Evolutionary conservation across 2,797 vertebrate genomes (phyloP).

Genomic region (Periparus ater): DNA sequence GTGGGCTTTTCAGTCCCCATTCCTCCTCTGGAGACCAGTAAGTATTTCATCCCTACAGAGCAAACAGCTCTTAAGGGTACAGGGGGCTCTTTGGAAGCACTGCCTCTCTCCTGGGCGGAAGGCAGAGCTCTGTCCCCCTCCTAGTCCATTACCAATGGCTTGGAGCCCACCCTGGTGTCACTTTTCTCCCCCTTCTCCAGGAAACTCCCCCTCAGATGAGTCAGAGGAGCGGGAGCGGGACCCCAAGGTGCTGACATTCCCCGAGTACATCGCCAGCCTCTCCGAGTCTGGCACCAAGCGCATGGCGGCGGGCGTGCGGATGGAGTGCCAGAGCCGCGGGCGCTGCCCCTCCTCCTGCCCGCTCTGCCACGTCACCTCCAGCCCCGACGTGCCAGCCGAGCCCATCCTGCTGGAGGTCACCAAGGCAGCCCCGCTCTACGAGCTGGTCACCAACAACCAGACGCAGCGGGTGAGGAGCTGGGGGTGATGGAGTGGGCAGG

Average conservation of each 20-base stretch:
- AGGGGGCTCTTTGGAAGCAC: rapidly evolving
- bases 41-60: background rate
- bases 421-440: slow-evolving; percentile 91
- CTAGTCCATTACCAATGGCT: rapidly evolving
- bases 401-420: slow-evolving; percentile 94
- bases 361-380: slow-evolving; percentile 87
- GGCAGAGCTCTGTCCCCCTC: background rate
- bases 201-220: slow-evolving; percentile 96
- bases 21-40: background rate
- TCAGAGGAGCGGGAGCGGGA: slow-evolving; percentile 95
- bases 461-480: slow-evolving; percentile 89
- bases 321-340: slow-evolving; percentile 95
- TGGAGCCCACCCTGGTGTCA: background rate
- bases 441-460: slow-evolving; percentile 95
- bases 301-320: slow-evolving; percentile 89
- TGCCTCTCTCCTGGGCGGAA: background rate
- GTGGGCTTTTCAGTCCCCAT: background rate
- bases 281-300: slow-evolving; percentile 92
- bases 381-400: slow-evolving; percentile 79
- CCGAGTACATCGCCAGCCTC: slow-evolving; percentile 93
- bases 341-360: slow-evolving; percentile 93
- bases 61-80: background rate
- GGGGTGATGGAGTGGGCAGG: background rate
- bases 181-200: slow-evolving; percentile 67
- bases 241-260: slow-evolving; percentile 92